phyloP scores from a whole-genome alignment of 2,113 vertebrate species.

The Bombycilla garrulus region DNA sequence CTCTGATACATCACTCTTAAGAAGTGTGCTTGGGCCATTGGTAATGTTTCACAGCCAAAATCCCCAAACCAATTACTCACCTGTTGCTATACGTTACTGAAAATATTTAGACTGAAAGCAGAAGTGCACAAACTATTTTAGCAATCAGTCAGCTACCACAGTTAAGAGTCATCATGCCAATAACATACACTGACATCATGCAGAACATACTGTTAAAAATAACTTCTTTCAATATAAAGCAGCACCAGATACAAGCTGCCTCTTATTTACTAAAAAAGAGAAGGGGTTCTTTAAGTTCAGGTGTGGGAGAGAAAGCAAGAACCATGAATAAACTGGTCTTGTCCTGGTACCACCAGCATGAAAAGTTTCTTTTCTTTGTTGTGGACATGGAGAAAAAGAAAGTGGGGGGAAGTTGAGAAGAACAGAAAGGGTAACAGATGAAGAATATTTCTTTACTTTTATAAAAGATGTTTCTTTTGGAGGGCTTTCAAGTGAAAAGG shows the following conservation, averaged over 20 bases:
- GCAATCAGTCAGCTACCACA: neutral
- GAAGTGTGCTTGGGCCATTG: neutral
- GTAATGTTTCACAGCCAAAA: neutral
- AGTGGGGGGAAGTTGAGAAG: neutral
- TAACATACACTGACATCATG: neutral
- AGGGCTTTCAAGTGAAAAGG: neutral
- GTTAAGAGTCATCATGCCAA: neutral
- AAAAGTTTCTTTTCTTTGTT: neutral
- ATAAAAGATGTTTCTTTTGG: neutral
- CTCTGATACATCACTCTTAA: neutral
- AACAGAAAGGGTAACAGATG: neutral
- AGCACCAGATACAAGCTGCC: neutral
- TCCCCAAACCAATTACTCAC: neutral
- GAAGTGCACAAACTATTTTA: neutral
- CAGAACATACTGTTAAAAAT: conserved; percentile 1
- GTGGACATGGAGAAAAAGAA: neutral
- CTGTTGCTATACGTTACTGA: neutral
- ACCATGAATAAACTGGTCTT: neutral
- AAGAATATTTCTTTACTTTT: neutral
- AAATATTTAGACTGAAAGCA: conserved; percentile 6
- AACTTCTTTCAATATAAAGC: neutral
- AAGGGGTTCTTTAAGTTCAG: neutral
- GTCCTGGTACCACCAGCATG: neutral
- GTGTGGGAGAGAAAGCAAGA: neutral
- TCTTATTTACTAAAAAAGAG: neutral